Conservation (phyloP, 2,113 vertebrate species). For the Leuciscus idus region DNA sequence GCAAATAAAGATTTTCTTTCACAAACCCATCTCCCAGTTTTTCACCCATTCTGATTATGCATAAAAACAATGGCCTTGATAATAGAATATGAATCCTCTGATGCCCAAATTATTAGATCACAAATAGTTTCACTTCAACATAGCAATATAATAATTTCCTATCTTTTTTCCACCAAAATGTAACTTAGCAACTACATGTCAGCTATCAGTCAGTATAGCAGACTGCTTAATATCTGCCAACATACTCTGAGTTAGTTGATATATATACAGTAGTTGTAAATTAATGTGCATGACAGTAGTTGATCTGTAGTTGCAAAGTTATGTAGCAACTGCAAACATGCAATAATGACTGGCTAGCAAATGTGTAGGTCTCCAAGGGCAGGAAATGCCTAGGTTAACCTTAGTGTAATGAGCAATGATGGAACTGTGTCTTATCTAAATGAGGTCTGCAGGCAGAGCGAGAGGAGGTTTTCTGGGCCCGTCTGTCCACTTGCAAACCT, state of each 20-base stretch:
- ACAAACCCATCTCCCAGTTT: background rate
- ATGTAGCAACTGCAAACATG: background rate
- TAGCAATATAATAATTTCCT: background rate
- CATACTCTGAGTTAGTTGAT: no score
- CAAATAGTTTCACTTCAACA: background rate
- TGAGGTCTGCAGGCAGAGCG: slow-evolving; percentile 2
- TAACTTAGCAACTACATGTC: no score
- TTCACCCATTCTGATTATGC: background rate
- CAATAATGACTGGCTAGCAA: slow-evolving; percentile 1
- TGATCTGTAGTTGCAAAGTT: no score
- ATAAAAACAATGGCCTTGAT: background rate
- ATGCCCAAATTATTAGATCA: background rate
- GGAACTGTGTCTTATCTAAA: slow-evolving; percentile 24
- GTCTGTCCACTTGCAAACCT: slow-evolving; percentile 4
- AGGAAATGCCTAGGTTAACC: slow-evolving; percentile 2
- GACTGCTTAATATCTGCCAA: no score
- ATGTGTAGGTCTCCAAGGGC: slow-evolving; percentile 6
- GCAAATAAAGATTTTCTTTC: background rate
- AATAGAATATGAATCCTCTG: background rate
- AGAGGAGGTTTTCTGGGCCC: background rate
- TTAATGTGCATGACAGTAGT: no score
- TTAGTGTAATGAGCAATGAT: slow-evolving; percentile 32
- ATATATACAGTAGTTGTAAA: no score
- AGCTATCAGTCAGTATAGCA: no score
- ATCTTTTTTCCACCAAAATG: background rate